These are phyloP conservation scores for Spermophilus dauricus DNA, from an alignment of 2,113 vertebrate genomes.

Conservation along the genomic window DNA sequence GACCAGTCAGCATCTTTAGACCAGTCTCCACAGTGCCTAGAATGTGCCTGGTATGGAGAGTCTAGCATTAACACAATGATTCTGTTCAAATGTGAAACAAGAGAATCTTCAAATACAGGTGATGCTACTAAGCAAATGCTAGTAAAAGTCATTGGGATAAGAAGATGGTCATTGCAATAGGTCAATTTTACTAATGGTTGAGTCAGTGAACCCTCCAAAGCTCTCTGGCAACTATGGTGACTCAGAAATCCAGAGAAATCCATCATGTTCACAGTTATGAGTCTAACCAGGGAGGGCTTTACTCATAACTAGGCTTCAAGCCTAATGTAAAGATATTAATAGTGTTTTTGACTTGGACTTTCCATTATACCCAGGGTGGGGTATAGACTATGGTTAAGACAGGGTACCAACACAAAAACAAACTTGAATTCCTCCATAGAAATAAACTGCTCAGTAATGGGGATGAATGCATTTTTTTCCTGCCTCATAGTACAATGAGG, in stretches of 20 bases:
- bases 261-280: neutral
- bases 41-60: neutral
- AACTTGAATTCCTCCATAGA: neutral
- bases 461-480: neutral
- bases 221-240: neutral
- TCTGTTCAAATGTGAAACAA: neutral
- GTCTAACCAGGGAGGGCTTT: neutral
- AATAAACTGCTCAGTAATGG: neutral
- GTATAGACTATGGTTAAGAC: neutral
- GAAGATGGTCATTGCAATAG: neutral
- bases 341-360: neutral
- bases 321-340: neutral
- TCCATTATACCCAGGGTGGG: neutral
- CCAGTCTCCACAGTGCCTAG: neutral
- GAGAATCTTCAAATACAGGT: neutral
- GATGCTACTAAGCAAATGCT: neutral
- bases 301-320: neutral
- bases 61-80: neutral
- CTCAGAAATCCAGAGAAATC: conserved; percentile 28
- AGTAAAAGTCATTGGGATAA: conserved; percentile 38
- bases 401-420: neutral
- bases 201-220: neutral
- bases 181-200: conserved; percentile 7
- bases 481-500: neutral
- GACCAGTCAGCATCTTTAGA: neutral